Conservation (phyloP, 37 sponge, comb jelly and placozoan genomes). For the Beroe forskalii region DNA sequence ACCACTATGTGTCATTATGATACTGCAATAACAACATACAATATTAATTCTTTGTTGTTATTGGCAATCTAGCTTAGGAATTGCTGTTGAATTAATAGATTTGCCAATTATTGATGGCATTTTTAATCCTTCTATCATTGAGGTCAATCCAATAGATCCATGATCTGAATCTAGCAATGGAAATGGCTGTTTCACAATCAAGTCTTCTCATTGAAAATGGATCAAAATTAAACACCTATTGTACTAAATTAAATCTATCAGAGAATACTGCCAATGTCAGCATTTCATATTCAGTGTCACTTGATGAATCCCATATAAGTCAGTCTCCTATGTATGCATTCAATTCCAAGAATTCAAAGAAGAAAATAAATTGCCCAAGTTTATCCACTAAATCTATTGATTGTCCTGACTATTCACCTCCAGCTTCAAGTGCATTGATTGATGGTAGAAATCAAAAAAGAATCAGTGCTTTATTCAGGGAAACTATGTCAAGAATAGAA, state of each 20-base stretch:
- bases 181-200: not conserved
- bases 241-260: not conserved
- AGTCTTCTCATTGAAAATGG: too few relatives aligned
- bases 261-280: not conserved
- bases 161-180: too few relatives aligned
- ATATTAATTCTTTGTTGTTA: too few relatives aligned
- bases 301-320: not conserved
- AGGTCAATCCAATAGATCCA: too few relatives aligned
- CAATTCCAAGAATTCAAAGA: slow-evolving; percentile 18
- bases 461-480: slow-evolving; percentile 11
- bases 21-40: too few relatives aligned
- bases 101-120: too few relatives aligned
- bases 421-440: not conserved
- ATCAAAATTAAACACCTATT: not conserved
- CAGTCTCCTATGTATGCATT: not conserved
- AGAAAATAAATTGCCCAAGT: not conserved
- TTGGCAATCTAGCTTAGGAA: too few relatives aligned
- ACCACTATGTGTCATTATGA: too few relatives aligned
- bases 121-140: too few relatives aligned
- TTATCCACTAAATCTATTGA: not conserved
- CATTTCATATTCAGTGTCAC: slow-evolving; percentile 45
- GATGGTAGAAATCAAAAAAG: not conserved
- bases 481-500: not conserved
- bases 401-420: not conserved
- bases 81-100: too few relatives aligned